Evolutionary conservation across 2,113 vertebrate species (phyloP), one percentile per base, ranked within the genome.

Genomic region (Protobothrops flavoviridis): DNA sequence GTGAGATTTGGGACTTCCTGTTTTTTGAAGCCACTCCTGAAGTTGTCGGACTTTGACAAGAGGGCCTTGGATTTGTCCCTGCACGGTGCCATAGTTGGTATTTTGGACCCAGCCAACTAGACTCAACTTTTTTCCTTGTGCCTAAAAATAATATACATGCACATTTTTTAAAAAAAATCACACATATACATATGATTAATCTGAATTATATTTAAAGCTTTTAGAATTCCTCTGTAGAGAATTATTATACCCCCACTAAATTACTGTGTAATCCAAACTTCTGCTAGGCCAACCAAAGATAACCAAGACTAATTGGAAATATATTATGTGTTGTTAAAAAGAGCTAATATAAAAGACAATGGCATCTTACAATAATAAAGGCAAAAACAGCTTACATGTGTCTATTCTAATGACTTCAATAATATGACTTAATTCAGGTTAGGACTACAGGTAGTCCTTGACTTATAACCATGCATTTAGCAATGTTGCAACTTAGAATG

Each of bases 91-190:
- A 0, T 95, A 95, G 1, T 95, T 91, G 0, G 98, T 99, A 85
- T 99, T 99, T 93, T 97, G 98, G 93, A 99, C 99, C 99, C 99
- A 99, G 88, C 99, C 99, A 8, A 99, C 99, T 52, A 99, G 97
- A 45, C 99, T 99, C 8, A 99, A 97, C 48, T 97, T 98, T 97
- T 98, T 98, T 2, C 98, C 98, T 69, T 99, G 98, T 55, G 97
- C 97, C 99, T 99, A 95, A 29, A n/a, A 11, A 96, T 11, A 87
- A 39, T 21, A 21, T 2, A 87, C n/a, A 57, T 55, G 11, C 5
- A 74, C 5, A 29, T 64, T 10, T 55, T 86, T 26, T 50, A 0
- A 29, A 87, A 87, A n/a, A 87, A 87, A 52, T 3, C 39, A 24
- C 12, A 45, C 26, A 26, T 6, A 21, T 6, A 29, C 20, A 59